Percentiles rank a stretch among this genome's conserved stretches.
Evolutionary conservation across 2,888 invertebrate genomes (phyloP).

Genomic region (Nebria salina): DNA sequence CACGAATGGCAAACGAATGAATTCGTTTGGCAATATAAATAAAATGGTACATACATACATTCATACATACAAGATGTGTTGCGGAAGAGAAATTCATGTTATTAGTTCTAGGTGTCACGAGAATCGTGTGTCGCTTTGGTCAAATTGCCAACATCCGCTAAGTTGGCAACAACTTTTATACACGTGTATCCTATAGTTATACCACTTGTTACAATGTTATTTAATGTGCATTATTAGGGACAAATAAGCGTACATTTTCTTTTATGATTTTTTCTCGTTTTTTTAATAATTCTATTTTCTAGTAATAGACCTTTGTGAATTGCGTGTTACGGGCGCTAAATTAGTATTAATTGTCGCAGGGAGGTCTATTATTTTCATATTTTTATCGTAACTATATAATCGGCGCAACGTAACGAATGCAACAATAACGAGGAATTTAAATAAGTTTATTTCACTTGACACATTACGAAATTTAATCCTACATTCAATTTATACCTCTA

Average conservation of each 20-base stretch:
- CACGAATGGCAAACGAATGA: too few relatives aligned
- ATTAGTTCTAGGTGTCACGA: slow-evolving; percentile 29
- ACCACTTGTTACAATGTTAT: not conserved
- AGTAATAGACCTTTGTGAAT: slow-evolving; percentile 10
- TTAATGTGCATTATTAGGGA: slow-evolving; percentile 35
- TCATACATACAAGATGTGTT: not conserved
- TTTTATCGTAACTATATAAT: too few relatives aligned
- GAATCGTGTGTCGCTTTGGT: slow-evolving; percentile 21
- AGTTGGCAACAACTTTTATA: not conserved
- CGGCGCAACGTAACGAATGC: too few relatives aligned
- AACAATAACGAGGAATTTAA: too few relatives aligned
- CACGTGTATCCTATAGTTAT: slow-evolving; percentile 6
- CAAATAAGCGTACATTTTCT: slow-evolving; percentile 9
- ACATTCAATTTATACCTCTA: too few relatives aligned
- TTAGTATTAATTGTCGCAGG: slow-evolving; percentile 14
- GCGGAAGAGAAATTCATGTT: not conserved
- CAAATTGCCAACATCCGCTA: slow-evolving; percentile 30
- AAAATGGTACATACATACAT: too few relatives aligned
- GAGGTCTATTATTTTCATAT: slow-evolving; percentile 10
- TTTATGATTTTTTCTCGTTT: not conserved
- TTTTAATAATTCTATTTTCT: not conserved
- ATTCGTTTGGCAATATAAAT: too few relatives aligned
- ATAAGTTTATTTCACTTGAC: too few relatives aligned
- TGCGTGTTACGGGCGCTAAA: slow-evolving; percentile 2
- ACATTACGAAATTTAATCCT: too few relatives aligned